phyloP scores from a whole-genome alignment of 2,113 vertebrate genomes.

The Zingel zingel region DNA sequence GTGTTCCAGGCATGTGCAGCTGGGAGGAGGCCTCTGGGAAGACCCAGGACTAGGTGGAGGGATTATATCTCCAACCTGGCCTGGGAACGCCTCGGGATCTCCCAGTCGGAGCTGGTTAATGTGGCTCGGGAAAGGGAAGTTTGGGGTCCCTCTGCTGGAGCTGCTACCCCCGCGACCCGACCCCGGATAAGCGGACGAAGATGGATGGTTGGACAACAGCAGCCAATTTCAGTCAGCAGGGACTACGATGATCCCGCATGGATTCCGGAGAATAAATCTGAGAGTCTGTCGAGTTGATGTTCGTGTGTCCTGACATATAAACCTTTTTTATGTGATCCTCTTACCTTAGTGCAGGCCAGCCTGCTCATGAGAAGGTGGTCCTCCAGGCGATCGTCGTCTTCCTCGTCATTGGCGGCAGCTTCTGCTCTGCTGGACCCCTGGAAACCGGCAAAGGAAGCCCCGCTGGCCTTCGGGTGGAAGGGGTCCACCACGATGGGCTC shows the following conservation, averaged over 20 bases:
- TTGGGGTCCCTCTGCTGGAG: too few relatives aligned
- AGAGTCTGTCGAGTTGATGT: not conserved
- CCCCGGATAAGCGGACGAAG: too few relatives aligned
- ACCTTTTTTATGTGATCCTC: not conserved
- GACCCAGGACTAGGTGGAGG: too few relatives aligned
- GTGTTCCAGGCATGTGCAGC: too few relatives aligned
- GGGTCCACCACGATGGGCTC: constrained; percentile 98
- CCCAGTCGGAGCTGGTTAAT: too few relatives aligned
- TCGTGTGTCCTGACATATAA: not conserved
- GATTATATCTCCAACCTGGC: too few relatives aligned
- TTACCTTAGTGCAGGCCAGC: constrained; percentile 92
- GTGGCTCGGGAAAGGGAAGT: too few relatives aligned
- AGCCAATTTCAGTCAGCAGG: too few relatives aligned
- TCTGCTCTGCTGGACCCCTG: constrained; percentile 90
- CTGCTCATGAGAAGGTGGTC: constrained; percentile 97
- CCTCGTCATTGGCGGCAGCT: constrained; percentile 90
- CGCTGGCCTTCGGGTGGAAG: constrained; percentile 91
- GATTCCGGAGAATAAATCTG: not conserved
- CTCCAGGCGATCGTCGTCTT: constrained; percentile 94
- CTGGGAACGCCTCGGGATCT: too few relatives aligned
- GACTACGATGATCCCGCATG: not conserved
- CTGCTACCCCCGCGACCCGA: too few relatives aligned
- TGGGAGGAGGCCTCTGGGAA: too few relatives aligned
- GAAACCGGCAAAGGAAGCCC: constrained; percentile 85
- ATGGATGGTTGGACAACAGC: too few relatives aligned